These are phyloP conservation scores for Epinephelus cyanopodus DNA, from an alignment of 2,113 vertebrate species.

Conservation along the genomic window DNA sequence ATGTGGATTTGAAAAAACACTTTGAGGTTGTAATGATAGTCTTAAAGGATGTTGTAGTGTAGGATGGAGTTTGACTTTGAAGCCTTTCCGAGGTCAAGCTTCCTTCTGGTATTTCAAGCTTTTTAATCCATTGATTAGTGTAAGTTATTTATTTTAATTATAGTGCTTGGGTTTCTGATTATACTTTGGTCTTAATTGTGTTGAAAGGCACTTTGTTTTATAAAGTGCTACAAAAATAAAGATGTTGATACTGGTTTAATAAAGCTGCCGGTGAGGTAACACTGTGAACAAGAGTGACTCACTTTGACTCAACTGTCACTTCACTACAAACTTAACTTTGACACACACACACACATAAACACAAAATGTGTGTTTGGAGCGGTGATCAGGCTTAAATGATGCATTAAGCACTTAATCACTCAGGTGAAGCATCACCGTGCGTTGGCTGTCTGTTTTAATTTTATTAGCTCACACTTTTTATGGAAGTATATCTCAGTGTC, in stretches of 20 bases:
- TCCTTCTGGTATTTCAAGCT: neutral
- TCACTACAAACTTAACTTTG: conserved; percentile 28
- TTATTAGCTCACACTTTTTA: conserved; percentile 60
- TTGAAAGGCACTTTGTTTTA: neutral
- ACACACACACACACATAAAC: conserved; percentile 15
- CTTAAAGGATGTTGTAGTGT: neutral
- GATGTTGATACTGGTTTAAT: conserved; percentile 29
- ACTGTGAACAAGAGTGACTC: conserved; percentile 25
- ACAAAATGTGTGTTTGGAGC: conserved; percentile 39
- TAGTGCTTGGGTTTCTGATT: neutral
- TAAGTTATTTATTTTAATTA: neutral
- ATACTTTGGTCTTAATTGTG: neutral
- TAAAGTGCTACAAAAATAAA: neutral
- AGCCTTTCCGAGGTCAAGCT: neutral
- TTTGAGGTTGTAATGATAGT: neutral
- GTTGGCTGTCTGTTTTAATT: conserved; percentile 73
- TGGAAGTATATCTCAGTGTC: conserved; percentile 44
- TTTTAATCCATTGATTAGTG: too few species aligned
- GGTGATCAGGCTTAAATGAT: conserved; percentile 65
- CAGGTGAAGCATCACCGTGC: conserved; percentile 68
- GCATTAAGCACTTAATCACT: conserved; percentile 69
- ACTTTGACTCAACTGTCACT: conserved; percentile 52
- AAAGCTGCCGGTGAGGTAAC: conserved; percentile 26
- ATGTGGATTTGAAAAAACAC: neutral
- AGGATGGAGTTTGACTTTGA: neutral